phyloP scores from a whole-genome alignment of 2,113 vertebrate genomes.

The Corvus hawaiiensis region DNA sequence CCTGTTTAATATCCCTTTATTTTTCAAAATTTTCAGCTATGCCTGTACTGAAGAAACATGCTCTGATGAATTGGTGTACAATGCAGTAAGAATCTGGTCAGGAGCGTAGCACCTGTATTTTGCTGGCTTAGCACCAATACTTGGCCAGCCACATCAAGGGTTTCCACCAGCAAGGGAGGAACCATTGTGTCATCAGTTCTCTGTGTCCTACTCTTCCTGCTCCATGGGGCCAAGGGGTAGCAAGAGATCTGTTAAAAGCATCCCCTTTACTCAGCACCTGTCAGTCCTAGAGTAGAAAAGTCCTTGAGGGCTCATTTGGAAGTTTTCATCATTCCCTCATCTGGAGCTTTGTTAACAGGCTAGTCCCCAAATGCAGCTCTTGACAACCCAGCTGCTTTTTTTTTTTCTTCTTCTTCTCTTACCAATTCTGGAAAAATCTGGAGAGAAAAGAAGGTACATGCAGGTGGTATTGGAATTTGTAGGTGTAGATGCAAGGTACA shows the following conservation, averaged over 20 bases:
- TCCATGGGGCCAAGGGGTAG: neutral
- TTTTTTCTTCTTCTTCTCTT: neutral
- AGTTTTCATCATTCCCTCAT: neutral
- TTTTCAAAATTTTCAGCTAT: neutral
- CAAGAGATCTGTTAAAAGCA: neutral
- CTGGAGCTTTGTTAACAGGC: neutral
- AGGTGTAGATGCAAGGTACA: neutral
- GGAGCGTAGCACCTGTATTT: neutral
- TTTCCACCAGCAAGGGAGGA: neutral
- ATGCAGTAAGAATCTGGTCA: neutral
- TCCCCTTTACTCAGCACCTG: neutral
- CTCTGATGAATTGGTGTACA: neutral
- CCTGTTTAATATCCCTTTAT: neutral
- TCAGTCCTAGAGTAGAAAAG: neutral
- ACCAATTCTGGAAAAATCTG: neutral
- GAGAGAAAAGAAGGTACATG: neutral
- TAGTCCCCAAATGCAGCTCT: neutral
- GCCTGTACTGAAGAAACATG: neutral
- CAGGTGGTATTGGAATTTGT: neutral
- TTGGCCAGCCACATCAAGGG: neutral
- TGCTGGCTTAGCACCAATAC: neutral
- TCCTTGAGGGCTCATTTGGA: neutral
- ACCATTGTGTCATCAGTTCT: neutral
- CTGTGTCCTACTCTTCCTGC: neutral
- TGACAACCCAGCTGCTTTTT: neutral